Evolutionary conservation across 2,113 vertebrate genomes (phyloP), one percentile per base, ranked within the genome.

Genomic region (Tragelaphus imberbis): DNA sequence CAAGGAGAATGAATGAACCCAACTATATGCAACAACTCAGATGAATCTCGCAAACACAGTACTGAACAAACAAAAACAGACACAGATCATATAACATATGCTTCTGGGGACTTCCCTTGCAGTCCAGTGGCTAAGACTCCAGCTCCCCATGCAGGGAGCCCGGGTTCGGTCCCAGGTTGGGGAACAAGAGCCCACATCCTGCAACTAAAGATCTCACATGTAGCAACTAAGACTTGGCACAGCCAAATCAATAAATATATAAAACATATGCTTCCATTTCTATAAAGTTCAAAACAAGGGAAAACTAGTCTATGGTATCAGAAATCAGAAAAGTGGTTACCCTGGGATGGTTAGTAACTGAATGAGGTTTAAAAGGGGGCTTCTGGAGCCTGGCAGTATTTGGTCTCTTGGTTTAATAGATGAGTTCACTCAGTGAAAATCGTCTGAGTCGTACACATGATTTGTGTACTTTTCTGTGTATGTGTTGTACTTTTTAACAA

Each of bases 351-450:
- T 58, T 27, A 68, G n/a, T 47, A 88, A 94, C 40, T 59, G n/a
- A 14, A 58, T 61, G 15, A 10, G 11, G 16, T 71, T 88, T n/a
- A 25, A 80, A 59, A 27, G 7, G 9, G 33, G 33, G 49, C 7
- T 91, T 68, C 44, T 23, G 27, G 33, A n/a, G 30, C 6, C 15
- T 90, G 59, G 15, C 49, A 58, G 51, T 5, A 30, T 82, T 95
- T 56, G 65, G n/a, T 55, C 51, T 84, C 33, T 94, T 84, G 55
- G n/a, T 49, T 91, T 93, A 65, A 92, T 23, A 6, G 13, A 23
- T 80, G 44, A 80, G 5, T 77, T 92, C 61, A 88, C 63, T 92
- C 59, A 59, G 33, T 94, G 77, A 95, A 95, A 85, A 95, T 82
- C 49, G 11, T 58, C 58, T 86, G 63, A 92, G 49, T 27, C 47